Evolutionary conservation across 2,113 vertebrate species (phyloP).

Genomic region (Dicentrarchus labrax): DNA sequence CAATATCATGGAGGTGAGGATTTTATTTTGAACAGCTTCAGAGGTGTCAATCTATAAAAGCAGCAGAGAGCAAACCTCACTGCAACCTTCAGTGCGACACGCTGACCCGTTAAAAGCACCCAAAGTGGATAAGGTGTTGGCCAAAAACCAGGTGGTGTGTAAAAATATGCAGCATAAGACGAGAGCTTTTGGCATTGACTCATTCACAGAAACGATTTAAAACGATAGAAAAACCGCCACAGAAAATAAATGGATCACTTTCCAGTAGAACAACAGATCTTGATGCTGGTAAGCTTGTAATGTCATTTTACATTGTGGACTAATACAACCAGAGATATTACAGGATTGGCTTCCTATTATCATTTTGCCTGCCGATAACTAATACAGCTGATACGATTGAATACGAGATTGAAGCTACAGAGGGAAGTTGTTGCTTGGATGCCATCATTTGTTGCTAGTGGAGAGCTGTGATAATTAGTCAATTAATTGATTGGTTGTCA

Average conservation of each 20-base stretch:
- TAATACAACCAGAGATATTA: too few relatives aligned
- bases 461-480: too few relatives aligned
- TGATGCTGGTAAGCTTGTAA: background rate
- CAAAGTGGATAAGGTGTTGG: background rate
- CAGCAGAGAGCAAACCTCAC: constrained; percentile 11
- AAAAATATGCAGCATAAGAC: background rate
- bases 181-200: background rate
- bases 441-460: too few relatives aligned
- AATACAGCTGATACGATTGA: too few relatives aligned
- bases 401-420: too few relatives aligned
- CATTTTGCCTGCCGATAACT: too few relatives aligned
- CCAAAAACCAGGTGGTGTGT: background rate
- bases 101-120: background rate
- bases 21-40: constrained; percentile 12
- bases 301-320: too few relatives aligned
- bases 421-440: too few relatives aligned
- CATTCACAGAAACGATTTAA: background rate
- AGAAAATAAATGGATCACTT: background rate
- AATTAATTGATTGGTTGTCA: too few relatives aligned
- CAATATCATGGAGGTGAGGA: constrained; percentile 18
- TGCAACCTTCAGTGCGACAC: background rate
- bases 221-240: background rate
- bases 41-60: constrained; percentile 27
- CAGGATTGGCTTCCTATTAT: background rate
- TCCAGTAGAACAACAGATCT: background rate